phyloP scores from a whole-genome alignment of 2,797 vertebrate genomes.

The Cyclopterus lumpus region DNA sequence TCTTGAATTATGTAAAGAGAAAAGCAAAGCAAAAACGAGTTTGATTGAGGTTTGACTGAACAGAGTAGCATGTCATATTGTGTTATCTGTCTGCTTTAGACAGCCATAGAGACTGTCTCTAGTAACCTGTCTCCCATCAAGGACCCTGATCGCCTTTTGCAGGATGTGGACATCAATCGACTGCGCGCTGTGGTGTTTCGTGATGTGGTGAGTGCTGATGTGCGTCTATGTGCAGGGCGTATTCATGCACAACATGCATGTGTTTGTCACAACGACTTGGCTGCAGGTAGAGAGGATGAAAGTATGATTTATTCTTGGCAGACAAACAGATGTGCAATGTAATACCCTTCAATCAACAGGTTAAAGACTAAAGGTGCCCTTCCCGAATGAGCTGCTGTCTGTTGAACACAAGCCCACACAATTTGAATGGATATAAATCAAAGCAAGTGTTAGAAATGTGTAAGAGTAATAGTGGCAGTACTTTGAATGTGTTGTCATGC shows the following conservation, averaged over 20 bases:
- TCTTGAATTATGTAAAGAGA: not conserved
- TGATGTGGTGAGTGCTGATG: slow-evolving; percentile 90
- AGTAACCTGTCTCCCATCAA: slow-evolving; percentile 92
- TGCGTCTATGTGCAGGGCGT: not conserved
- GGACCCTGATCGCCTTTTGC: slow-evolving; percentile 95
- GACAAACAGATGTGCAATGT: slow-evolving; percentile 14
- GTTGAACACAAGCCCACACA: not conserved
- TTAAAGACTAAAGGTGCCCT: slow-evolving; percentile 10
- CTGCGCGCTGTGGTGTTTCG: slow-evolving; percentile 97
- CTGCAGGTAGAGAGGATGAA: slow-evolving; percentile 16
- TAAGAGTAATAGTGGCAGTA: not conserved
- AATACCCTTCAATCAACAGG: slow-evolving; percentile 18
- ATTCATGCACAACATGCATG: not conserved
- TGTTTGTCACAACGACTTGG: slow-evolving; percentile 27
- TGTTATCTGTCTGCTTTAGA: slow-evolving; percentile 80
- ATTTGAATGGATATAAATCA: slow-evolving; percentile 2
- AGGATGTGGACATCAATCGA: slow-evolving; percentile 98
- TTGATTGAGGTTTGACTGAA: not conserved
- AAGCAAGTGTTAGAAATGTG: not conserved
- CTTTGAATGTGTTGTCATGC: slow-evolving; percentile 5
- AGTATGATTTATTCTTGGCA: slow-evolving; percentile 10
- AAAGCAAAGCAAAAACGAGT: not conserved
- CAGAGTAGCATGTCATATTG: slow-evolving; percentile 39
- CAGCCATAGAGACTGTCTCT: slow-evolving; percentile 87
- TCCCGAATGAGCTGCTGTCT: slow-evolving; percentile 3